Evolutionary conservation across 1,140 invertebrate species (phyloP), one percentile per base, ranked within the genome.

Genomic region (Trypoxylus dichotomus): DNA sequence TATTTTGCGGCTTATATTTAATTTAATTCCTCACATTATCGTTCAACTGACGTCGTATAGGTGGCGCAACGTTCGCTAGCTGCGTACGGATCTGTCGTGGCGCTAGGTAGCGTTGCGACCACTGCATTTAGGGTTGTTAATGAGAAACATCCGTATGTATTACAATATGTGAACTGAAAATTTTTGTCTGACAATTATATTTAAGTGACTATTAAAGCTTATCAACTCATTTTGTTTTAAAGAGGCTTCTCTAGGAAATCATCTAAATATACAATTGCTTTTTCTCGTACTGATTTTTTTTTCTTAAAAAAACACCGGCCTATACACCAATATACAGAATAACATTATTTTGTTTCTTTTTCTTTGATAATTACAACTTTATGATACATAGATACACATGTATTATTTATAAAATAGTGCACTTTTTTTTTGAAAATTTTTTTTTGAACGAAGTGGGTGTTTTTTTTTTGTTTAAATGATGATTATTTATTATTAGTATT

Each of bases 251-350:
- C 63, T 27, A 71, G 21, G 13, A 71, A 25, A 32, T 27, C 5
- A 32, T 43, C 37, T 74, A 13, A 15, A 37, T 42, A 10, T 74
- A 27, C 7, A 8, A 73, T 74, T 41, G 13, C 13, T 74, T 24
- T 37, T 32, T 8, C 3, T 32, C 37, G 3, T 27, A 27, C 3
- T 75, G 19, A 43, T 47, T 24, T 42, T 6, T 43, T 75, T 25
- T 43, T n/a, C 13, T 3, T 15, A 32, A 37, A 21, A 63, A 63
- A 63, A 2, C 71, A 73, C 11, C 71, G 32, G 27, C 71, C 74
- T 73, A 74, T 37, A 77, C 58, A 76, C 78, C 75, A 77, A 42
- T 68, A 76, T 76, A 79, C 75, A 76, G 75, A 76, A 79, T 79
- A 76, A 79, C 78, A 76, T 78, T 73, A 72, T 76, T 13, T 37